A percentile compares a stretch with the other conserved stretches of the same genome.
Evolutionary conservation across 2,797 vertebrate genomes (phyloP).

Genomic region (Steatocranus sp.): DNA sequence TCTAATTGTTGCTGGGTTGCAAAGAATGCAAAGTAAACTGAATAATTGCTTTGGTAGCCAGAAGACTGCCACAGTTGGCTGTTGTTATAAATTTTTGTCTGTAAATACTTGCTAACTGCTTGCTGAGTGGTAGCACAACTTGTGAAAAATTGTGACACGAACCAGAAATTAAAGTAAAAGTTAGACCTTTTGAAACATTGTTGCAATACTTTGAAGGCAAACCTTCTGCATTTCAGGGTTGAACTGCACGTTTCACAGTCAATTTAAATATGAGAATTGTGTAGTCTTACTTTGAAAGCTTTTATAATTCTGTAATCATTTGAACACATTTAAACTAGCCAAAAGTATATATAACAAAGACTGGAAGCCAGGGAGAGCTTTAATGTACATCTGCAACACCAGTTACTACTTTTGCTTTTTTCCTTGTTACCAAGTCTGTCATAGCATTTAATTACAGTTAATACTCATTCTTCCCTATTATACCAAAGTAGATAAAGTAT

Average conservation of each 20-base stretch:
- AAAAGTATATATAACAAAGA: background rate
- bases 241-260: fast-evolving
- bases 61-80: background rate
- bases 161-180: background rate
- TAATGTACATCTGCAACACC: background rate
- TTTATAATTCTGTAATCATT: background rate
- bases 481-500: background rate
- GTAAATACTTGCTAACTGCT: background rate
- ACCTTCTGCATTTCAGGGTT: background rate
- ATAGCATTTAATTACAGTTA: background rate
- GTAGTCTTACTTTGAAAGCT: background rate
- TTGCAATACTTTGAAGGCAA: background rate
- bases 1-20: background rate
- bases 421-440: background rate
- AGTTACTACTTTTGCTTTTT: background rate
- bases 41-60: background rate
- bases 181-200: background rate
- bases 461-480: background rate
- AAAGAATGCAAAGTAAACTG: background rate
- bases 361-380: background rate
- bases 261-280: background rate
- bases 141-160: background rate
- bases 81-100: background rate
- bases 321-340: background rate
- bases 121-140: background rate